Base-by-base conservation (phyloP, 2,113 vertebrate genomes). In the Dicentrarchus labrax region DNA sequence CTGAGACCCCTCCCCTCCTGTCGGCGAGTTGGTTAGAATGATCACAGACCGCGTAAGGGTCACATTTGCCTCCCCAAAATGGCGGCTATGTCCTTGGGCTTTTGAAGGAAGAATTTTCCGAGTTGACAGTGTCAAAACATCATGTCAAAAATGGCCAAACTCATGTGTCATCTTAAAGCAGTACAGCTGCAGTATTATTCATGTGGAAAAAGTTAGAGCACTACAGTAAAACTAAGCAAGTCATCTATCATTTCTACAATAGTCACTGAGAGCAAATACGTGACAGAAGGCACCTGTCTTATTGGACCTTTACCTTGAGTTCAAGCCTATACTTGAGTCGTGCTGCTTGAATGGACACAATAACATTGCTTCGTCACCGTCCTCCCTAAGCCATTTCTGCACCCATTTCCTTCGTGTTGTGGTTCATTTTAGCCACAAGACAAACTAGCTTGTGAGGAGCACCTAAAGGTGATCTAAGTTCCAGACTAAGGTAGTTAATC, bases 71-170 rank as follows among this genome's bases (percentile, higher is more conserved):
- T 77, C 77, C 76, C 76, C 61, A 90, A 94, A 93, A 93, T 94
- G 89, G 90, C 83, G 81, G 51, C 22, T 36, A 82, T 83, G 74
- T 89, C 91, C 92, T 83, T 82, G 83, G 89, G 93, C 88, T 84
- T 88, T 82, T 36, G 39, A 88, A 53, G 80, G 86, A 91, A 90
- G 88, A 87, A 80, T 89, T 91, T 87, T 84, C 83, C 39, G 84
- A 92, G 86, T 73, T 92, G 91, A 92, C 90, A 90, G 77, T 84
- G 88, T 93, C 87, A 89, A 89, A 92, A 93, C 92, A 92, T 90
- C 79, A 86, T 89, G 86, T 91, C 88, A 91, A 60, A 85, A 87
- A 83, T 38, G 75, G 88, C 83, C 89, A 81, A 78, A 74, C 74
- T 83, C 50, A 85, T 89, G 90, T 91, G 92, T 92, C 93, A 90